Base-by-base conservation (phyloP, 2,797 vertebrate genomes). In the Hippocampus kuda region DNA sequence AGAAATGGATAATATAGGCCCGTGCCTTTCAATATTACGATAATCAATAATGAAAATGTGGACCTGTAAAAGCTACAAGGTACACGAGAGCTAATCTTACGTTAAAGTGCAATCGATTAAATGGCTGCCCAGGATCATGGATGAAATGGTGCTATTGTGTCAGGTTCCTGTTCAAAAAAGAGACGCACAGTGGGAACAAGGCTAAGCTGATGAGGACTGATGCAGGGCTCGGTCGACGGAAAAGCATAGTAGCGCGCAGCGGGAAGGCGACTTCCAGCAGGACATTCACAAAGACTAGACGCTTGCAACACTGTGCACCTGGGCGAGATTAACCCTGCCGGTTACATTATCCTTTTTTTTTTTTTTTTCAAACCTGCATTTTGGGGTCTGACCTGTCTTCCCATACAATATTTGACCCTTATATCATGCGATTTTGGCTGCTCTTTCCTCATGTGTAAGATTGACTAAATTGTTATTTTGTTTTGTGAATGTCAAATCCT, bases 231-330 rank as follows among this genome's bases (percentile, higher is more conserved):
- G 48, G 46, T 3, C 13, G 46, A 46, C 6, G 48, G 27, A 51
- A 51, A 49, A 20, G 65, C 27, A 53, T 6, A 48, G 26, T 48
- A 16, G 27, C 8, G 41, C 44, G 11, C 65, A 51, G 44, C 64
- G 27, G 64, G 64, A 66, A 66, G 64, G 26, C 46, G 16, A 34
- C 64, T 66, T 48, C 24, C 64, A 66, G 26, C 64, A 51, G 46
- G 27, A 66, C 20, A 26, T 46, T 26, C 64, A 49, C 64, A 49
- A 46, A 27, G 64, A 49, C 24, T 46, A 4, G 13, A 48, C 18
- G 64, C 44, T 30, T 18, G 26, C 46, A 7, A 24, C 63, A 65
- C 26, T 30, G 4, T 49, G 8, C 46, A 66, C 59, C 66, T 65
- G 56, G 46, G 49, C 38, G 53, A 57, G 57, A 61, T 61, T 30